phyloP scores from a whole-genome alignment of 2,113 vertebrate genomes.

The Pardalotus punctatus region DNA sequence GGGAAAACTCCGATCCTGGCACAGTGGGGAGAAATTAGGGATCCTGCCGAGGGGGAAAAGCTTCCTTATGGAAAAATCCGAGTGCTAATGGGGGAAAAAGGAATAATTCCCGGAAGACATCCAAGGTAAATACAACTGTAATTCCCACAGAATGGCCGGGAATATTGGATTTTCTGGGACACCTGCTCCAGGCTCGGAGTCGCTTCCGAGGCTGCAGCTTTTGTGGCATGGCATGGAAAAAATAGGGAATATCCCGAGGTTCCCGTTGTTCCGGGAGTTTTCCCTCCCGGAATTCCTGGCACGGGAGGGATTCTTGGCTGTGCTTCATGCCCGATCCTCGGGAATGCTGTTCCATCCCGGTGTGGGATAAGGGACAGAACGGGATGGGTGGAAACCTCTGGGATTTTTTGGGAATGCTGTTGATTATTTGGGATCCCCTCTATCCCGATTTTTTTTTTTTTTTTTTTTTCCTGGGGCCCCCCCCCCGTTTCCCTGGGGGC shows the following conservation, averaged over 20 bases:
- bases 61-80: background rate
- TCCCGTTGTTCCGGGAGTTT: background rate
- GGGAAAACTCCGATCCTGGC: background rate
- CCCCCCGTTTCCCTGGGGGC: too few species aligned
- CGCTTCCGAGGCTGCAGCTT: constrained; percentile 11
- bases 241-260: background rate
- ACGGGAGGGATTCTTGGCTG: background rate
- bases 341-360: background rate
- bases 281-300: background rate
- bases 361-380: background rate
- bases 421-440: too few species aligned
- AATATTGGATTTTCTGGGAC: constrained; percentile 29
- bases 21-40: background rate
- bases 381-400: background rate
- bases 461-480: too few species aligned
- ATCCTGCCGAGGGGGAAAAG: background rate
- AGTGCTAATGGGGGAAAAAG: constrained; percentile 13
- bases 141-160: constrained; percentile 51
- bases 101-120: constrained; percentile 33
- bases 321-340: background rate
- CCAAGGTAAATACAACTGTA: constrained; percentile 52
- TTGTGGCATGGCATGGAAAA: background rate
- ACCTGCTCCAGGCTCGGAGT: constrained; percentile 49
- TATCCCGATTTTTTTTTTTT: too few species aligned
- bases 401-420: background rate